Conservation (phyloP, 2,888 invertebrate genomes). For the Norana najaformis region DNA sequence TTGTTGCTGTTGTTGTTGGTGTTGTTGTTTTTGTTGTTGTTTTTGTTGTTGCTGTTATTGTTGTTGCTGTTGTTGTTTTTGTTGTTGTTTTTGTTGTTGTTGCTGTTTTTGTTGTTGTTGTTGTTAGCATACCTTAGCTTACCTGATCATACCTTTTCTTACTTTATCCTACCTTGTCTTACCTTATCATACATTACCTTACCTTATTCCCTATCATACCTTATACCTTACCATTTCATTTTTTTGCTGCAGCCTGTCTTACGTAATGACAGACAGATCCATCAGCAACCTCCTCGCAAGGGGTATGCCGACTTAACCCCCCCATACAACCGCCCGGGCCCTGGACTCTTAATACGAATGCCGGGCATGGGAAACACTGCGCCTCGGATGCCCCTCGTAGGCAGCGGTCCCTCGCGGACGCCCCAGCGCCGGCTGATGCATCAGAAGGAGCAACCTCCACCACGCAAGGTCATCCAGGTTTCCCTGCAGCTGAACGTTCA, state of each 20-base stretch:
- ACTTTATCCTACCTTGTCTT: too few species aligned
- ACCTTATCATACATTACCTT: too few species aligned
- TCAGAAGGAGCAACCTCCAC: not conserved
- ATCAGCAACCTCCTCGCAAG: not conserved
- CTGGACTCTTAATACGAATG: not conserved
- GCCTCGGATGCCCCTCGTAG: not conserved
- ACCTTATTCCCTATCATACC: too few species aligned
- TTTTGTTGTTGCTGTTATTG: too few species aligned
- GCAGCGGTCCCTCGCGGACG: not conserved
- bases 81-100: too few species aligned
- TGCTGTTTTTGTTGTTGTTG: too few species aligned
- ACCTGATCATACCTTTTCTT: not conserved
- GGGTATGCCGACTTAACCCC: not conserved
- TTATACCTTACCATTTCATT: not conserved
- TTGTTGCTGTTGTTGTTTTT: too few species aligned
- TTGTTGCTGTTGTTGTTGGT: too few species aligned
- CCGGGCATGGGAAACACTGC: not conserved
- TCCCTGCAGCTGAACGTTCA: slow-evolving; percentile 74
- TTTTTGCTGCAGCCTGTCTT: not conserved
- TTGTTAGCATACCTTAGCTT: too few species aligned
- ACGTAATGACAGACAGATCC: not conserved
- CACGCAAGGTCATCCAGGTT: slow-evolving; percentile 52
- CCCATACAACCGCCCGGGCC: not conserved
- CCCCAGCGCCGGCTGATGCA: not conserved
- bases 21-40: too few species aligned